These are phyloP conservation scores for Pocillopora meandrina DNA, from an alignment of 92 coral and sea anemone genomes.

Conservation along the genomic window DNA sequence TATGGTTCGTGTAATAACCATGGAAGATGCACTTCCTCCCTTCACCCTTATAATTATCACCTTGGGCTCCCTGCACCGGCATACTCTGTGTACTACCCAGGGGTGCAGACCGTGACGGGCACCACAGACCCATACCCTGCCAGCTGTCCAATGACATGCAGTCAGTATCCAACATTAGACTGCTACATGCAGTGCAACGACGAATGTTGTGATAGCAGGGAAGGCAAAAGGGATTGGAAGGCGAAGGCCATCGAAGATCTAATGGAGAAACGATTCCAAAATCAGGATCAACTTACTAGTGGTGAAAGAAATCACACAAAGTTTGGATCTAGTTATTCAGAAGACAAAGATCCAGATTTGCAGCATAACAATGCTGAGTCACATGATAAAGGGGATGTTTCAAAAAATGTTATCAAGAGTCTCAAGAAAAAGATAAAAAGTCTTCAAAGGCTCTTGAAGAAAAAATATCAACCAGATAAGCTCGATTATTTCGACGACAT, in stretches of 20 bases:
- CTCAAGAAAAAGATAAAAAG: neutral
- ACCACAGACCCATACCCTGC: constrained; percentile 35
- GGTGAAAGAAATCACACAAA: neutral
- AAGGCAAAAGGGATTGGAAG: constrained; percentile 19
- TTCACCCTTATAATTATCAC: constrained; percentile 15
- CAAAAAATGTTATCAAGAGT: neutral
- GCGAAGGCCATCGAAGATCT: neutral
- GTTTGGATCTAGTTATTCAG: neutral
- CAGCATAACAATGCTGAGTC: neutral
- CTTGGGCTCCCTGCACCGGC: constrained; percentile 26
- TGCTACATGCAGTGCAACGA: constrained; percentile 53
- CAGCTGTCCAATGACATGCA: constrained; percentile 32
- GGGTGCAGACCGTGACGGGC: constrained; percentile 12
- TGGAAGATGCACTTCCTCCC: constrained; percentile 31
- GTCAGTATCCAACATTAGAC: constrained; percentile 30
- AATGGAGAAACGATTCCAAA: neutral
- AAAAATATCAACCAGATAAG: neutral
- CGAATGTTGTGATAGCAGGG: constrained; percentile 36
- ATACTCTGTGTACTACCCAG: constrained; percentile 20
- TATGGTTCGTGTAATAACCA: constrained; percentile 18
- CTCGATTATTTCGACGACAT: neutral
- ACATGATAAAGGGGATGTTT: neutral
- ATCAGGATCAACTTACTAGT: neutral
- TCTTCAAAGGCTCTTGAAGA: neutral
- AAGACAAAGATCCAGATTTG: neutral